Evolutionary conservation across 2,113 vertebrate genomes (phyloP).

Genomic region (Columba livia): DNA sequence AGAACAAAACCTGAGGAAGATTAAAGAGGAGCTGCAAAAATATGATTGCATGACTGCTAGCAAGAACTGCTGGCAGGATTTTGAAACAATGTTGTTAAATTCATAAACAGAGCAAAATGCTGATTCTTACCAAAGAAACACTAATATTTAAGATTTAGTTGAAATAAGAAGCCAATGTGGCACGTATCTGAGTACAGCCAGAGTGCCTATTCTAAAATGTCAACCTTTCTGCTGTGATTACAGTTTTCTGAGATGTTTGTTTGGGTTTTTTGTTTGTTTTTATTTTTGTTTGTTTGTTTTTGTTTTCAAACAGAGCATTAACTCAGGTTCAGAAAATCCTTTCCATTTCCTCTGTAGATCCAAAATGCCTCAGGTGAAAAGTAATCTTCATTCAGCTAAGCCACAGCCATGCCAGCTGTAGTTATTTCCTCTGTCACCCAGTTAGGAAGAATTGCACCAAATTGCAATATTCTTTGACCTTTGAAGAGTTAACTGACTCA

Average conservation of each 20-base stretch:
- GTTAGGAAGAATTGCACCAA: slow-evolving; percentile 1
- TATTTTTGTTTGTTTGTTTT: not conserved
- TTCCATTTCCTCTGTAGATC: not conserved
- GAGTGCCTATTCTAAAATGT: not conserved
- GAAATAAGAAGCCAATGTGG: not conserved
- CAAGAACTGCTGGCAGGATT: not conserved
- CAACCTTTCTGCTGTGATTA: not conserved
- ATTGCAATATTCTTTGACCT: slow-evolving; percentile 22
- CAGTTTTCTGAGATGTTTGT: not conserved
- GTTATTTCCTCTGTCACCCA: not conserved
- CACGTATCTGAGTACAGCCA: not conserved
- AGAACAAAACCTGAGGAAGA: not conserved
- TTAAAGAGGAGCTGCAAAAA: not conserved
- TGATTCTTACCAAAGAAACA: not conserved
- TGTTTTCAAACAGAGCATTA: not conserved
- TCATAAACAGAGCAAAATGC: not conserved
- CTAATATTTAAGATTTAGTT: not conserved
- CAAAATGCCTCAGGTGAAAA: not conserved
- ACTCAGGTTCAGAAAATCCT: not conserved
- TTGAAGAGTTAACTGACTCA: slow-evolving; percentile 45
- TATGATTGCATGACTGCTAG: not conserved
- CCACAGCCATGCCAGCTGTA: not conserved
- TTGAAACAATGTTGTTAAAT: not conserved
- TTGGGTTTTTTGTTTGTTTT: too few relatives aligned
- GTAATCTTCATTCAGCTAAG: slow-evolving; percentile 1